A percentile compares a stretch with the other conserved stretches of the same genome.
These are phyloP conservation scores for Chrosomus eos DNA, from an alignment of 2,797 vertebrate species.

Conservation along the genomic window DNA sequence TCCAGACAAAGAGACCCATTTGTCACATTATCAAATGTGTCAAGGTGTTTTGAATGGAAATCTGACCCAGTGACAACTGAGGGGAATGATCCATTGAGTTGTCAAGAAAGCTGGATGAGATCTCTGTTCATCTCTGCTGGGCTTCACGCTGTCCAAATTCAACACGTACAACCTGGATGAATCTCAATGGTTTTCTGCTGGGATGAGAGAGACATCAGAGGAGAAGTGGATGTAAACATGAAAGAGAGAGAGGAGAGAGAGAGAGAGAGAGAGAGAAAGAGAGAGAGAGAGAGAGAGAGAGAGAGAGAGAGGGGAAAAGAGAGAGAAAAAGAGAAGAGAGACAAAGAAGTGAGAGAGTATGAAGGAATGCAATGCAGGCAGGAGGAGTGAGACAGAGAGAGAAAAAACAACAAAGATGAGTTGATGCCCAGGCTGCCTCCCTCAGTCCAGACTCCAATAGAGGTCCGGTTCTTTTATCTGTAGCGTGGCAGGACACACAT, in stretches of 20 bases:
- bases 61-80: slow-evolving; percentile 38
- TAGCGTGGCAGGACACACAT: neutral
- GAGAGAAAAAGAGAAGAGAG: no score
- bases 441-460: neutral
- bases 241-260: neutral
- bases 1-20: slow-evolving; percentile 38
- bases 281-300: no score
- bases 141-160: slow-evolving; percentile 32
- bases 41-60: slow-evolving; percentile 49
- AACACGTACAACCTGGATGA: slow-evolving; percentile 39
- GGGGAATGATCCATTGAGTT: slow-evolving; percentile 49
- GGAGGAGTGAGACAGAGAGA: no score
- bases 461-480: slow-evolving; percentile 19
- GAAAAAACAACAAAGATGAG: slow-evolving; percentile 35
- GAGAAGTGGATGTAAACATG: slow-evolving; percentile 22
- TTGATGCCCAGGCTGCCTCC: slow-evolving; percentile 30
- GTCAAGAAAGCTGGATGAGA: slow-evolving; percentile 41
- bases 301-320: no score
- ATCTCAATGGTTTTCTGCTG: slow-evolving; percentile 23
- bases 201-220: slow-evolving; percentile 45
- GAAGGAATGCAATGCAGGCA: no score
- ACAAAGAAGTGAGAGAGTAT: no score
- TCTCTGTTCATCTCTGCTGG: slow-evolving; percentile 31
- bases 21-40: slow-evolving; percentile 46
- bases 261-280: no score